Evolutionary conservation across 2,113 vertebrate species (phyloP), one percentile per base, ranked within the genome.

Genomic region (Uria aalge): DNA sequence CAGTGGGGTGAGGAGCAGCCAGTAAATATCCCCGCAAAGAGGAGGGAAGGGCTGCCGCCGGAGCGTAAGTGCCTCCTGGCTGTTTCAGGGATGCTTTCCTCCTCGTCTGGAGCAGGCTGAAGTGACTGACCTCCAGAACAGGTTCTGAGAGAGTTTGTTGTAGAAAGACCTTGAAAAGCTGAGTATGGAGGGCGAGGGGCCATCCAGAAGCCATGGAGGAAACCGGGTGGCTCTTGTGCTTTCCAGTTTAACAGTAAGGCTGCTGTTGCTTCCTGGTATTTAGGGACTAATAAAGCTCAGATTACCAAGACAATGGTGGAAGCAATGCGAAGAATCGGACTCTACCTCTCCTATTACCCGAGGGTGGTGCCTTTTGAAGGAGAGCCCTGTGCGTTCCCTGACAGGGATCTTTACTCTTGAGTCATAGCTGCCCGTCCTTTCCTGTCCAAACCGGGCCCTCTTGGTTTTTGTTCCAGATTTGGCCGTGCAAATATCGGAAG

Each of bases 401-500:
- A 22, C 43, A 8, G 52, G 50, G 22, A 34, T 23, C 62, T 32
- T 59, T 0, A 0, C 2, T 29, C 69, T 21, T 50, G 77, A 83
- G 50, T 87, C 89, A 34, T 1, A 36, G 76, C 76, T 63, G 38
- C 50, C 38, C 48, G 26, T 8, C 60, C 85, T 69, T 41, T 6
- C 29, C 75, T 30, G 13, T 79, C 85, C 78, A 48, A 48, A 48
- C 47, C 43, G 71, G 57, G 12, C 7, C 68, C 74, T 96, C 32
- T 55, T 59, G 85, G 27, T 73, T 83, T 30, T 8, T 57, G 0
- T 90, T 89, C 22, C 92, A 98, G 98, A 98, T 79, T 97, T 99
- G 47, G 98, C 99, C 8, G 99, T 99, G 89, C 99, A 99, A 78
- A 99, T 99, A 77, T 99, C 99, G 0, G 99, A 99, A 90, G 98